Conservation (phyloP, 2,797 vertebrate species). For the Chiroxiphia lanceolata region DNA sequence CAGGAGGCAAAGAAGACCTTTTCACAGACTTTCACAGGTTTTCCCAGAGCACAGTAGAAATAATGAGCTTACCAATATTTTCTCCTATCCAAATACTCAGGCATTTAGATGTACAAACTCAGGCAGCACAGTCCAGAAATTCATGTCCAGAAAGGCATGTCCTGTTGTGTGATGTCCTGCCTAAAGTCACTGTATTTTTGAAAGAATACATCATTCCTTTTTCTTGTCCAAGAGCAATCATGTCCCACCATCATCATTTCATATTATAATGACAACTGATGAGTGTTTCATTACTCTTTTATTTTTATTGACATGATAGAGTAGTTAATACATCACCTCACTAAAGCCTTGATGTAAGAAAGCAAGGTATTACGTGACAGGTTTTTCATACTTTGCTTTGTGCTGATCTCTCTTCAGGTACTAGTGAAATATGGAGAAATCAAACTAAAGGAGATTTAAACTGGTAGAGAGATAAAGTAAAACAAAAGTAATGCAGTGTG, state of each 20-base stretch:
- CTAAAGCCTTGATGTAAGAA: background rate
- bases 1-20: background rate
- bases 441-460: background rate
- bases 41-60: background rate
- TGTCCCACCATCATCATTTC: background rate
- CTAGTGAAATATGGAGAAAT: background rate
- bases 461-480: background rate
- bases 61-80: background rate
- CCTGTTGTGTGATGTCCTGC: background rate
- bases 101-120: background rate
- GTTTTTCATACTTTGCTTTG: background rate
- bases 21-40: background rate
- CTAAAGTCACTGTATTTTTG: background rate
- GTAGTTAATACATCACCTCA: background rate
- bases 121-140: background rate
- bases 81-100: background rate
- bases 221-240: background rate
- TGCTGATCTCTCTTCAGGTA: background rate
- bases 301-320: background rate
- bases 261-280: background rate
- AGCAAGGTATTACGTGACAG: background rate
- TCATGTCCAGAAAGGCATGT: background rate
- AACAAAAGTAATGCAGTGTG: background rate
- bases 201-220: background rate
- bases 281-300: background rate